phyloP scores from a whole-genome alignment of 2,888 invertebrate genomes.

The Noctua pronuba region DNA sequence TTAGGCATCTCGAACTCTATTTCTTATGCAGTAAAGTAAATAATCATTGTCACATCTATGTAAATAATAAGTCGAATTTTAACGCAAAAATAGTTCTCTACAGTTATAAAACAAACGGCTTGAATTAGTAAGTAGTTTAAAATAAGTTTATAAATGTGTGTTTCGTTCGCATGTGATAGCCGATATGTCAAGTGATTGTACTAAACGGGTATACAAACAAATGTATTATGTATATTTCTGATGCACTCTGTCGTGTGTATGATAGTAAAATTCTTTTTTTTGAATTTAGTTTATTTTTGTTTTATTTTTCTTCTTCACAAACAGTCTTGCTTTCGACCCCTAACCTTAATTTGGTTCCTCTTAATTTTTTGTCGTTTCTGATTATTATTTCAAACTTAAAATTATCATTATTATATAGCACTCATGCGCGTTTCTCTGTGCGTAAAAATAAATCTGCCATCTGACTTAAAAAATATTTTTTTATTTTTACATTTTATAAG shows the following conservation, averaged over 20 bases:
- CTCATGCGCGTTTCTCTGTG: neutral
- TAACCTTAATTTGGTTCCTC: neutral
- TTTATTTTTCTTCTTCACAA: slow-evolving; percentile 72
- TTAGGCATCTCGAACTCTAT: slow-evolving; percentile 28
- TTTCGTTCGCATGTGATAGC: slow-evolving; percentile 47
- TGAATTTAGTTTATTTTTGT: slow-evolving; percentile 74
- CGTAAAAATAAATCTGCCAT: neutral
- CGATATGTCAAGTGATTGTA: slow-evolving; percentile 66
- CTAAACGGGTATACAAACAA: slow-evolving; percentile 73
- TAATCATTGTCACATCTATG: slow-evolving; percentile 17
- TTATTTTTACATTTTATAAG: neutral
- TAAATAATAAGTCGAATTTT: slow-evolving; percentile 17
- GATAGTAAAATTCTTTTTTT: slow-evolving; percentile 81
- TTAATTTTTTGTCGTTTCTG: neutral
- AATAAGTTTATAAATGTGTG: slow-evolving; percentile 44
- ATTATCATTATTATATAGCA: neutral
- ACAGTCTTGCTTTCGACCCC: neutral
- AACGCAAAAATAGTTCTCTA: neutral
- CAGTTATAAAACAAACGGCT: slow-evolving; percentile 28
- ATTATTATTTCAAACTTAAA: neutral
- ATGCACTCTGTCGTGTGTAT: slow-evolving; percentile 69
- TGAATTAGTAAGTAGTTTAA: slow-evolving; percentile 43
- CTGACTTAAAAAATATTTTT: neutral
- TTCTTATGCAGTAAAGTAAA: neutral
- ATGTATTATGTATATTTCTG: slow-evolving; percentile 79